phyloP scores from a whole-genome alignment of 2,888 invertebrate species.

The Campoplex capitator region DNA sequence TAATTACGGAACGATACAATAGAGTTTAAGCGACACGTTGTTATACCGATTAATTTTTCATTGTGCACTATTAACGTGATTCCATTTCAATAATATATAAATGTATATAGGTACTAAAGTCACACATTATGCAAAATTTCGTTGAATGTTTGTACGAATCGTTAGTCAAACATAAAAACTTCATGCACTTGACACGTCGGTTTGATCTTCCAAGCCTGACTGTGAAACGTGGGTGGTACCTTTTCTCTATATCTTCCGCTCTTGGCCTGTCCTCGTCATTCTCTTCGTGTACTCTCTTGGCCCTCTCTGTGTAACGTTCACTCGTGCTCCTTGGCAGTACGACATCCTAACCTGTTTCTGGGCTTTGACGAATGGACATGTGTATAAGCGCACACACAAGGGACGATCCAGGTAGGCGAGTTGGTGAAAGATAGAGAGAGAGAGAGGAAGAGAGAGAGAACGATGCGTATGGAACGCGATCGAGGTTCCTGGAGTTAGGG shows the following conservation, averaged over 20 bases:
- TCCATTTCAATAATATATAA: background rate
- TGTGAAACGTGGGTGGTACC: background rate
- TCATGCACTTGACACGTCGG: background rate
- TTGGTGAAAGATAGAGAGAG: background rate
- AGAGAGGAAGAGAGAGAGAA: slow-evolving; percentile 1
- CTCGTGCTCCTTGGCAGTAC: slow-evolving; percentile 23
- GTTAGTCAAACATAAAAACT: background rate
- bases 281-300: slow-evolving; percentile 46
- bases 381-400: slow-evolving; percentile 36
- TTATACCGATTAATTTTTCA: background rate
- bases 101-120: background rate
- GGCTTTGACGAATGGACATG: slow-evolving; percentile 40
- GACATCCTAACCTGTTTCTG: slow-evolving; percentile 30
- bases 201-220: background rate
- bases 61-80: background rate
- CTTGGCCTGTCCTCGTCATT: slow-evolving; percentile 30
- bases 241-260: slow-evolving; percentile 15
- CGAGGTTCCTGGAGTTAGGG: slow-evolving; percentile 35
- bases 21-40: background rate
- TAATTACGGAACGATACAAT: background rate
- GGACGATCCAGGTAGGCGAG: background rate
- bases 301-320: slow-evolving; percentile 29
- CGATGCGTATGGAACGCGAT: slow-evolving; percentile 42
- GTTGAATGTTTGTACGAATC: background rate
- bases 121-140: background rate